Conservation (phyloP, 2,113 vertebrate species). For the Macrotis lagotis region DNA sequence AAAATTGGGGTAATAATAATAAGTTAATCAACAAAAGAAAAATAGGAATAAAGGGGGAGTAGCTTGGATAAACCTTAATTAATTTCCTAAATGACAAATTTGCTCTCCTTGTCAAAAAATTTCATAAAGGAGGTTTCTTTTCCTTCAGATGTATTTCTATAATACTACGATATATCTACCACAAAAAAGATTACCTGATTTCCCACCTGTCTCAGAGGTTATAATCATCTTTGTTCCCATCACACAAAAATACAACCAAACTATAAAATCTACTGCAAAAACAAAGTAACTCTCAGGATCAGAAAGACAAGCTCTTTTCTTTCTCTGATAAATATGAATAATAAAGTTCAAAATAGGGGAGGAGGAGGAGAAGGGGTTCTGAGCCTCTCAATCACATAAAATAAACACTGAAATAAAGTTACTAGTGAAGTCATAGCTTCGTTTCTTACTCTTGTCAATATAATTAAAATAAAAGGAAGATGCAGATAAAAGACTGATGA, state of each 20-base stretch:
- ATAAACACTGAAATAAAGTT: slow-evolving; percentile 61
- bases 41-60: not conserved
- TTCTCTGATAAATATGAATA: slow-evolving; percentile 6
- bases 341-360: not conserved
- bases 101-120: not conserved
- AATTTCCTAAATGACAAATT: not conserved
- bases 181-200: slow-evolving; percentile 29
- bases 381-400: not conserved
- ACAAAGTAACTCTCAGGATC: slow-evolving; percentile 15
- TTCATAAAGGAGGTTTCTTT: not conserved
- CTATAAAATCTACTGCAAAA: not conserved
- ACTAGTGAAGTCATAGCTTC: slow-evolving; percentile 18
- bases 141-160: not conserved
- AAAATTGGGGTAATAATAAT: not conserved
- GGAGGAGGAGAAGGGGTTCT: not conserved
- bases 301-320: slow-evolving; percentile 9
- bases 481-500: slow-evolving; percentile 43
- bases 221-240: not conserved
- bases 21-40: not conserved
- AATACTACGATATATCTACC: not conserved
- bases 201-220: not conserved
- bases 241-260: not conserved
- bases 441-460: slow-evolving; percentile 33
- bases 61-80: not conserved
- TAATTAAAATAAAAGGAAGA: slow-evolving; percentile 51